Percentiles rank a stretch among this genome's conserved stretches.
Conservation (phyloP, 1,140 invertebrate species). For the Pseudoatta argentina region DNA sequence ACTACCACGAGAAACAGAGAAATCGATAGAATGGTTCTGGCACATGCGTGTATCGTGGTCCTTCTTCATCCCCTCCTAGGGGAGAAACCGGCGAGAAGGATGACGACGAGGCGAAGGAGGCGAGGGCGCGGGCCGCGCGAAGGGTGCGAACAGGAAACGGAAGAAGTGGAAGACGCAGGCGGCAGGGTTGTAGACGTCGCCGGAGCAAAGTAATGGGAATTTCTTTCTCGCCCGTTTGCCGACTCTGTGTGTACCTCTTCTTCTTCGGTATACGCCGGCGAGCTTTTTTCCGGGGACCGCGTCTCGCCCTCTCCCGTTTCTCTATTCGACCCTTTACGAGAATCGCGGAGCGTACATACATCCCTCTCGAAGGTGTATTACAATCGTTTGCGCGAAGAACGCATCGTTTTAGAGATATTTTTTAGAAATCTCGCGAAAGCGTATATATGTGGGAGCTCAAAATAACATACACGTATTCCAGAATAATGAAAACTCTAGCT, state of each 20-base stretch:
- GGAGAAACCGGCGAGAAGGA: constrained; percentile 63
- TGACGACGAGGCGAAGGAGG: constrained; percentile 41
- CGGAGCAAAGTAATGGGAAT: constrained; percentile 81
- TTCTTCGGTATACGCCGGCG: constrained; percentile 38
- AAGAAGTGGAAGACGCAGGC: constrained; percentile 68
- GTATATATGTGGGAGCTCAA: neutral
- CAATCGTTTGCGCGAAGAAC: constrained; percentile 33
- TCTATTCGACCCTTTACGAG: constrained; percentile 60
- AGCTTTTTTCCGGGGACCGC: constrained; percentile 25
- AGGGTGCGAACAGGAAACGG: constrained; percentile 49
- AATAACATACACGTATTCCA: neutral
- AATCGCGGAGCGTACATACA: constrained; percentile 27
- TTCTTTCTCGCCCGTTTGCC: constrained; percentile 78
- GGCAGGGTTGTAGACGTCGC: constrained; percentile 75
- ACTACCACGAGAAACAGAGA: constrained; percentile 76
- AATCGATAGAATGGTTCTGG: constrained; percentile 82
- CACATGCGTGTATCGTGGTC: constrained; percentile 80
- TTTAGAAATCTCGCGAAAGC: neutral
- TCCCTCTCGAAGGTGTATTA: constrained; percentile 39
- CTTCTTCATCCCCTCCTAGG: constrained; percentile 54
- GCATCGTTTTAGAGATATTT: constrained; percentile 30
- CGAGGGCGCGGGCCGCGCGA: constrained; percentile 34
- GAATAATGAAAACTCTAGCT: neutral
- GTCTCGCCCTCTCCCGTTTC: constrained; percentile 10
- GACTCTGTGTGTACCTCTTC: constrained; percentile 71